A percentile compares a stretch with the other conserved stretches of the same genome.
phyloP scores from a whole-genome alignment of 2,888 invertebrate species.

The Carterocephalus palaemon region DNA sequence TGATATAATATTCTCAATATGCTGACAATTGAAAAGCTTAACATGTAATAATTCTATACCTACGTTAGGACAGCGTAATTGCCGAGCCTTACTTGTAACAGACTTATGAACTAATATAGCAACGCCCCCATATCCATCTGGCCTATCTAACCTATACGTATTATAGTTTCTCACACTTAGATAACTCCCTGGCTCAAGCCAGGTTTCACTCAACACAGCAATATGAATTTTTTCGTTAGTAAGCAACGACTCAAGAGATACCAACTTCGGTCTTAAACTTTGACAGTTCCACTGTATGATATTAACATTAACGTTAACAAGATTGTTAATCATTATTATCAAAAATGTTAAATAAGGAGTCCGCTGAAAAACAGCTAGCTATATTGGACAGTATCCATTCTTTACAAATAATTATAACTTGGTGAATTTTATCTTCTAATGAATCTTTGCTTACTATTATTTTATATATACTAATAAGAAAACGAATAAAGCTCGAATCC shows the following conservation, averaged over 20 bases:
- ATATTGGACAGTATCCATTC: constrained; percentile 4
- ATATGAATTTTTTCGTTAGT: constrained; percentile 22
- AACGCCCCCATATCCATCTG: constrained; percentile 16
- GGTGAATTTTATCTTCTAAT: constrained; percentile 13
- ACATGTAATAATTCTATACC: constrained; percentile 22
- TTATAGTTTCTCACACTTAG: constrained; percentile 13
- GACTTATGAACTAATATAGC: constrained; percentile 21
- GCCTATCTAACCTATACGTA: constrained; percentile 13
- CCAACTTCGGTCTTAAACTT: constrained; percentile 4
- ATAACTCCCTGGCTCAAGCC: constrained; percentile 14
- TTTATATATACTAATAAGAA: constrained; percentile 7
- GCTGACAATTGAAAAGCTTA: constrained; percentile 22
- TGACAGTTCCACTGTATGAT: constrained; percentile 19
- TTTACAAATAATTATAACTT: neutral
- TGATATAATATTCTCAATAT: constrained; percentile 23
- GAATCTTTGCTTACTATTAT: neutral
- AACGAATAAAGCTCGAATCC: neutral
- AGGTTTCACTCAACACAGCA: constrained; percentile 26
- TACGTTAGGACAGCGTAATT: neutral
- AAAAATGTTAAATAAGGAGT: constrained; percentile 11
- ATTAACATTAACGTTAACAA: constrained; percentile 1
- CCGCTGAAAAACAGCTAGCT: constrained; percentile 2
- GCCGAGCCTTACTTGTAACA: neutral
- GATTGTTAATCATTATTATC: constrained; percentile 1
- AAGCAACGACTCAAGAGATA: constrained; percentile 9